Evolutionary conservation across 92 coral and sea anemone species (phyloP), one percentile per base, ranked within the genome.

Genomic region (Pocillopora grandis): DNA sequence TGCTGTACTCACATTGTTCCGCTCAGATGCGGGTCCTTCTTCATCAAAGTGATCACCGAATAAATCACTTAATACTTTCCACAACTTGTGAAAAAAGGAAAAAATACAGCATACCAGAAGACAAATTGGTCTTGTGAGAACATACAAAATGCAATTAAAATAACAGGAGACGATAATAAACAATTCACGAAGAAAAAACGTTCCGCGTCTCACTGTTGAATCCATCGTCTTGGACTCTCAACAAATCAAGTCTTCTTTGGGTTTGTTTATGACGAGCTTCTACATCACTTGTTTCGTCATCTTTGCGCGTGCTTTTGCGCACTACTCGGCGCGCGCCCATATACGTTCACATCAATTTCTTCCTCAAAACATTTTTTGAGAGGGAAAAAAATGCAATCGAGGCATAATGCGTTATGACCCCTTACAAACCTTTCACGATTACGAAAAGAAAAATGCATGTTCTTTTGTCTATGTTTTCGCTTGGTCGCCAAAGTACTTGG

Each of bases 251-350:
- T 70, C 21, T 33, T 36, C 74, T 36, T 36, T 70, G 15, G 33
- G 20, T 18, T 37, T 20, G 74, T 70, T 37, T 70, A 55, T 70
- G 74, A 70, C 74, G 74, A 9, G 52, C 42, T 70, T 70, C 48
- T 1, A 1, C 42, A 31, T 70, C 42, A 42, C 42, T 55, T 70
- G 55, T 70, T 70, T 70, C 74, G 75, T 70, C 21, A 33, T 70
- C 42, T 9, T 14, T 70, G 75, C 75, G 55, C 75, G 75, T 5
- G 75, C 75, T 35, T 19, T 70, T n/a, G 42, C 11, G 56, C 57
- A 21, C 75, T 49, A 70, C 20, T 42, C 75, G 57, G 0, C 57
- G 57, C 23, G 56, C 55, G 75, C 75, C 33, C 20, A 70, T 70
- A 17, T 20, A 70, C 16, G 75, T 1, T 21, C n/a, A 36, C 5